Conservation (phyloP, 2,797 vertebrate genomes). For the Cuculus canorus region DNA sequence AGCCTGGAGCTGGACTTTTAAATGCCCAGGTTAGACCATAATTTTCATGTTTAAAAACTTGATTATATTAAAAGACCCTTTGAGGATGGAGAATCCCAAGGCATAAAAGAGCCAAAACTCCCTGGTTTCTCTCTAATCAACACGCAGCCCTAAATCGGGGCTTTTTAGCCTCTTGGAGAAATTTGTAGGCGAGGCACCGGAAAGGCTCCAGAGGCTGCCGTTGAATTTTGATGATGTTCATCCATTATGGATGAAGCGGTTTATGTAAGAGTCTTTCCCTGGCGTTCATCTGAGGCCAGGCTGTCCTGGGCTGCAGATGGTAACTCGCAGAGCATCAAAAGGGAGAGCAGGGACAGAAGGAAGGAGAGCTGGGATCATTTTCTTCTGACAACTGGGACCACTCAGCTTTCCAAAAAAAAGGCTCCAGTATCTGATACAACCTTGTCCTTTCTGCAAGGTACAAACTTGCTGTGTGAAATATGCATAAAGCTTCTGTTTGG, state of each 20-base stretch:
- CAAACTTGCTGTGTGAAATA: constrained; percentile 8
- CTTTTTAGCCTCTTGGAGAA: constrained; percentile 25
- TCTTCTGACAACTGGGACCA: not conserved
- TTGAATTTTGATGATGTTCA: constrained; percentile 56
- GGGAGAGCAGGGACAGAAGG: not conserved
- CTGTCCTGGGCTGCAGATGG: not conserved
- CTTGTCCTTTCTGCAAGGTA: not conserved
- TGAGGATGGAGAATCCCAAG: constrained; percentile 11
- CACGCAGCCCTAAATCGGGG: not conserved
- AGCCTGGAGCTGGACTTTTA: not conserved
- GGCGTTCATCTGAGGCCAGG: constrained; percentile 59
- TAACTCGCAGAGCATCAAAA: not conserved
- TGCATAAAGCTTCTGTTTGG: not conserved
- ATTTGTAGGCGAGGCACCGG: constrained; percentile 45
- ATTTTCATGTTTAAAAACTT: not conserved
- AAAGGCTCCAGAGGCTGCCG: constrained; percentile 35
- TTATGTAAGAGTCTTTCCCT: constrained; percentile 66
- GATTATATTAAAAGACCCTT: constrained; percentile 22
- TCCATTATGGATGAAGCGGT: constrained; percentile 70
- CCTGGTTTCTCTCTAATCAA: not conserved
- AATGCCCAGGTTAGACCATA: not conserved
- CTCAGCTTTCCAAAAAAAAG: not conserved
- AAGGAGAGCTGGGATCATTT: not conserved
- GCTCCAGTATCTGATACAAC: not conserved
- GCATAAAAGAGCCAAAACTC: not conserved